phyloP scores from a whole-genome alignment of 2,797 vertebrate genomes.

The Nannoperca obscura region DNA sequence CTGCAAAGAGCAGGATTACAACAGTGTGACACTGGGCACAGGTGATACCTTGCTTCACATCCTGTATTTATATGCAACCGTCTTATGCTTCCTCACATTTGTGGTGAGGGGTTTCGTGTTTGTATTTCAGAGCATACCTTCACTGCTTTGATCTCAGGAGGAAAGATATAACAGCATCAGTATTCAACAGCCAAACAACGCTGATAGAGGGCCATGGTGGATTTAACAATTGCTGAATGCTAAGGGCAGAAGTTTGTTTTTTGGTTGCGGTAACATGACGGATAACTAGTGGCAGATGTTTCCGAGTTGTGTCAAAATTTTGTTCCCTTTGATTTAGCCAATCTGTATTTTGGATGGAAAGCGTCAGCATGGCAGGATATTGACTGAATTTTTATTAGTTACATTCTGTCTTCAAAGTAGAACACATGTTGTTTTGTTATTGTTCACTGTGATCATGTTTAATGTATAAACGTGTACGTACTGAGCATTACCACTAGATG shows the following conservation, averaged over 20 bases:
- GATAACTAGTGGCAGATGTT: not conserved
- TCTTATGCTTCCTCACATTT: not conserved
- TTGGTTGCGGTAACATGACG: not conserved
- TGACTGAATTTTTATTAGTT: not conserved
- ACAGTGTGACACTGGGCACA: not conserved
- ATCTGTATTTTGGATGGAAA: conserved; percentile 4
- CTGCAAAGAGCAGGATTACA: not conserved
- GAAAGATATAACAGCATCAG: conserved; percentile 15
- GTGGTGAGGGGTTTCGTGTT: not conserved
- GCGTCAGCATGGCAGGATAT: not conserved
- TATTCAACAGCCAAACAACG: conserved; percentile 11
- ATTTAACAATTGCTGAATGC: not conserved
- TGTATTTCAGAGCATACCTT: not conserved
- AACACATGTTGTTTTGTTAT: not conserved
- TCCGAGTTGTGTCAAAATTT: not conserved
- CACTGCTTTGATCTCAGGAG: conserved; percentile 32
- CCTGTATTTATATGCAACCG: not conserved
- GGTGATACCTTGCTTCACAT: not conserved
- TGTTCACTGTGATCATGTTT: not conserved
- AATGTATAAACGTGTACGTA: not conserved
- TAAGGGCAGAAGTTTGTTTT: not conserved
- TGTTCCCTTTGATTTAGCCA: conserved; percentile 1
- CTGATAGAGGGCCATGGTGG: not conserved
- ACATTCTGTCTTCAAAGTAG: not conserved
- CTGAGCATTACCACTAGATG: conserved; percentile 1